Evolutionary conservation across 2,113 vertebrate species (phyloP), one percentile per base, ranked within the genome.

Genomic region (Prochilodus magdalenae): DNA sequence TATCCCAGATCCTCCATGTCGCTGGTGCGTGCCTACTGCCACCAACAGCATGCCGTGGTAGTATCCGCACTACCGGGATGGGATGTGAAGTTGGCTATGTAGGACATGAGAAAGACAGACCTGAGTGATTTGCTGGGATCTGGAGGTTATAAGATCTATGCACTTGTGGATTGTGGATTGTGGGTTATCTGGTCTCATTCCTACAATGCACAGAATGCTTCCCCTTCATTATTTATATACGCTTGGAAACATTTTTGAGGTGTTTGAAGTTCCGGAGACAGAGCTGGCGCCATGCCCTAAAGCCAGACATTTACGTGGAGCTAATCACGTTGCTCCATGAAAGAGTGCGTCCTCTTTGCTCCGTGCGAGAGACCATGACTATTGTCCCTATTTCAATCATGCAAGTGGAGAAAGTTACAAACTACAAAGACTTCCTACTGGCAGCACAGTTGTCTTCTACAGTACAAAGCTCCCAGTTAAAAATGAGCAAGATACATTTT

Each of bases 251-350:
- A 22, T 40, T 69, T 69, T 69, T 69, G 36, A 44, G 33, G 33
- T 40, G 22, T 69, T 4, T 69, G 33, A 69, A 69, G 36, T 53
- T 66, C 60, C 53, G 71, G 51, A 47, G 62, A 47, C 82, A 60
- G 36, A 59, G 44, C 36, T 79, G 26, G 62, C 53, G 14, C 75
- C 18, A 53, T 69, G 40, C 53, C 22, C 49, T 29, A 63, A 29
- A 80, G 30, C 47, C 72, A 74, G 26, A 27, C n/a, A 36, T 47
- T 49, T 84, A 24, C 55, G 30, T 79, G 76, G 71, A 71, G 27
- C 13, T 80, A 71, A 84, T 84, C 65, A 72, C 65, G 71, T 76
- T 75, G 44, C 83, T 62, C 36, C 75, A 72, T 82, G 80, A 49
- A 70, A 30, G 51, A 69, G 63, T 36, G 14, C 55, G 72, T 74